These are phyloP conservation scores for Chrysoperla carnea DNA, from an alignment of 1,140 invertebrate genomes.

Conservation along the genomic window DNA sequence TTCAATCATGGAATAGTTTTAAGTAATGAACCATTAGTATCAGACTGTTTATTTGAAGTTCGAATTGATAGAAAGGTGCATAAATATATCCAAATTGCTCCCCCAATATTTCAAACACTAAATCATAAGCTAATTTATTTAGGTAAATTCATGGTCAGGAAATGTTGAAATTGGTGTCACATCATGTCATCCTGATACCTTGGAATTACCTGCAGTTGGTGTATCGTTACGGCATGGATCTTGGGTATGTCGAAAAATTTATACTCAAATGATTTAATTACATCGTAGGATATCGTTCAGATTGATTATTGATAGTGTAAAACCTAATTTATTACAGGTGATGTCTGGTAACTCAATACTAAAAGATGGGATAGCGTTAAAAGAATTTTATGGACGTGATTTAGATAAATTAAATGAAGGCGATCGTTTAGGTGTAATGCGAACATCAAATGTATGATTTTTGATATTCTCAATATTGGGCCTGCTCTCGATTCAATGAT, in stretches of 20 bases:
- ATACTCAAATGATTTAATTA: background rate
- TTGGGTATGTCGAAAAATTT: slow-evolving; percentile 41
- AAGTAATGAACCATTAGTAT: slow-evolving; percentile 58
- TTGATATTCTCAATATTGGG: background rate
- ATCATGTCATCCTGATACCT: slow-evolving; percentile 58
- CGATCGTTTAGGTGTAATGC: slow-evolving; percentile 67
- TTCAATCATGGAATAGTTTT: slow-evolving; percentile 79
- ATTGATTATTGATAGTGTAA: slow-evolving; percentile 2
- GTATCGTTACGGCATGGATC: slow-evolving; percentile 68
- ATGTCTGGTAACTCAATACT: slow-evolving; percentile 74
- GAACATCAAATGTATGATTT: slow-evolving; percentile 45
- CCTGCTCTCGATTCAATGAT: too few species aligned
- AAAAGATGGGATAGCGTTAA: slow-evolving; percentile 57
- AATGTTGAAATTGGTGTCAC: slow-evolving; percentile 87
- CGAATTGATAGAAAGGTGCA: slow-evolving; percentile 72
- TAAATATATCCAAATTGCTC: background rate
- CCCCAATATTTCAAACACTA: background rate
- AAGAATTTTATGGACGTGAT: slow-evolving; percentile 73
- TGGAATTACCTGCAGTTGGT: slow-evolving; percentile 68
- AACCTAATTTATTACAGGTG: slow-evolving; percentile 27
- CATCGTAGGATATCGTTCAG: background rate
- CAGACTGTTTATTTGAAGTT: slow-evolving; percentile 78
- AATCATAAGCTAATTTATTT: slow-evolving; percentile 8
- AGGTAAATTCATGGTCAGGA: slow-evolving; percentile 74
- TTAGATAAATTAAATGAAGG: slow-evolving; percentile 71